Base-by-base conservation (phyloP, 2,113 vertebrate genomes). In the Austrofundulus limnaeus region DNA sequence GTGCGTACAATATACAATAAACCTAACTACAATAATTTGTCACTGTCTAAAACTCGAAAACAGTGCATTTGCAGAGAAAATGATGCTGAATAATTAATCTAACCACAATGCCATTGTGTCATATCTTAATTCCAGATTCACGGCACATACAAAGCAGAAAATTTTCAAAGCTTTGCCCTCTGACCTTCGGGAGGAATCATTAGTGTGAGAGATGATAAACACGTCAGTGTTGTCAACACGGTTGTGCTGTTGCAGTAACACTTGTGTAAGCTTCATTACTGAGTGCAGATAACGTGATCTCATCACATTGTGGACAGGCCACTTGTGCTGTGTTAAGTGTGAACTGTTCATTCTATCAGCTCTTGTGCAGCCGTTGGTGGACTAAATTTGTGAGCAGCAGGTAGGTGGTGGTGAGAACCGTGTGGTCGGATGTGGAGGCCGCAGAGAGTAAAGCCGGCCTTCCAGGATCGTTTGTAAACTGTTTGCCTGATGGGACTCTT, bases 281-380 rank as follows among this genome's bases (percentile, higher is more conserved):
- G 62, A 83, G 71, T 45, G 51, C 66, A 58, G 72, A 75, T 81
- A 83, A 85, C 43, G 48, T 42, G 28, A 82, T 78, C 72, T 56
- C 38, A 63, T 72, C 57, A 49, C 81, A 68, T 58, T 72, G 71
- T 78, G 72, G 79, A 88, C 66, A 64, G 84, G 60, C 70, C 78
- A 73, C 86, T 89, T 24, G 25, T 55, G 39, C 38, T 42, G 64
- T 81, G 63, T 76, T 62, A 75, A 82, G 82, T 69, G 73, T 78
- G 81, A 84, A 42, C 66, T 62, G 74, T 77, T 82, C 76, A 84
- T 85, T 73, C 77, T 85, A 73, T 70, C 66, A 21, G 61, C 57
- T 37, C 88, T 90, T 87, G 88, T 86, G 66, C 56, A 74, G 79
- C 66, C 78, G 78, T 82, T 88, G 86, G 62, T 72, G 66, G 53